These are phyloP conservation scores for Ciconia nigra DNA, from an alignment of 2,797 vertebrate genomes.

Conservation along the genomic window DNA sequence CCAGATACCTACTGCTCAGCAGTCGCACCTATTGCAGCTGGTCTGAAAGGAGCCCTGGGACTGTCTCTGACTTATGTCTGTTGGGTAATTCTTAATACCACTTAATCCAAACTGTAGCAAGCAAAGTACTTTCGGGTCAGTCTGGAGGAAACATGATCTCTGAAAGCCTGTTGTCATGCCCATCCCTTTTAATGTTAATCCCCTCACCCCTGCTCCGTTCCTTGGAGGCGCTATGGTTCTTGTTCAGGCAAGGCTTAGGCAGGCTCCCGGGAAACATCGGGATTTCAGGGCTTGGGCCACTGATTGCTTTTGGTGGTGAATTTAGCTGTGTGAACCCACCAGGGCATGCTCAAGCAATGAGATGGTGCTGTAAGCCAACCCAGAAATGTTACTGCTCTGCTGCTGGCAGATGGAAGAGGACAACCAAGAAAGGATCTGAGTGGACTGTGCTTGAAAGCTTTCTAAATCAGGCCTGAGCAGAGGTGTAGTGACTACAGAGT, in stretches of 20 bases:
- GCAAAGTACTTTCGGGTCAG: neutral
- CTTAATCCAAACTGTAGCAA: neutral
- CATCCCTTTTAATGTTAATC: neutral
- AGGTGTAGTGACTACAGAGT: neutral
- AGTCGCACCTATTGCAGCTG: neutral
- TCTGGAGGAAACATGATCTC: neutral
- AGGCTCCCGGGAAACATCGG: neutral
- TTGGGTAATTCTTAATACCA: neutral
- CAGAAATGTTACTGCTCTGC: neutral
- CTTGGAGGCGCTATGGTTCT: neutral
- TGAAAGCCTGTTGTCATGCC: neutral
- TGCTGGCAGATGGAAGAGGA: neutral
- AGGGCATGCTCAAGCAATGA: fast-evolving
- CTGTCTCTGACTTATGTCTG: neutral
- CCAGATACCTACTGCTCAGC: neutral
- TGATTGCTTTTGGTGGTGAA: neutral
- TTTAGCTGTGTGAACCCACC: neutral
- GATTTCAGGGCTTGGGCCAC: neutral
- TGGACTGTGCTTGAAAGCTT: neutral
- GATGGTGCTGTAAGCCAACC: neutral
- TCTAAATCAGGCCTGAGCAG: slow-evolving; percentile 34
- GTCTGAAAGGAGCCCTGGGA: neutral
- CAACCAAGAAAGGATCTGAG: neutral
- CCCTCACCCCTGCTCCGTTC: neutral
- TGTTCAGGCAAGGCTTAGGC: neutral